Evolutionary conservation across 2,797 vertebrate genomes (phyloP), one percentile per base, ranked within the genome.

Genomic region (Emydoidea blandingii): DNA sequence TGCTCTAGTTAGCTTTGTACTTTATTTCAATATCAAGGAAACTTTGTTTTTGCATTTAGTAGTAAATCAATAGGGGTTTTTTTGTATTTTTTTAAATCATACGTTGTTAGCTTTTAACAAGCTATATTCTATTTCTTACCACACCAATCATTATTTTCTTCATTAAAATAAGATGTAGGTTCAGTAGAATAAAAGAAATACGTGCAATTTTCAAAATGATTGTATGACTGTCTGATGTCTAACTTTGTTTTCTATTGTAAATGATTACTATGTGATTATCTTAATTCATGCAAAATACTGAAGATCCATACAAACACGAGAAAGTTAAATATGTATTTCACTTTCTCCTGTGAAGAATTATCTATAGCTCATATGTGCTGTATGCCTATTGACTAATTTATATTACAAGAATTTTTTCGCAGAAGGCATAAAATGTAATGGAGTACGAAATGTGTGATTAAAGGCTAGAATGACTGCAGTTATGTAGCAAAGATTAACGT

Each of bases 401-500:
- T 85, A 52, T 27, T 31, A 52, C 11, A 79, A 78, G 11, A 4
- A 68, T 21, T 41, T 11, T 62, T 74, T 5, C 68, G 10, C 5
- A 65, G 53, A 65, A 12, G 0, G 2, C 16, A 49, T n/a, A n/a
- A 72, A 68, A 52, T 49, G 1, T 12, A 76, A 0, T 34, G 81
- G 31, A 85, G 23, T 3, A 2, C 79, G n/a, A 91, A 90, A 81
- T 16, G 5, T 52, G 23, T 91, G 25, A 49, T 88, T 50, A 91
- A 81, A 91, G 92, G 19, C 21, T 37, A 47, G 3, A 79, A 79
- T 80, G 31, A 68, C 84, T 88, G 15, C 25, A 65, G 1, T 90
- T 81, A 47, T 16, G 86, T 91, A 34, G 41, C 62, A 86, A 23
- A 92, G 93, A 91, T 91, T 95, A 89, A 97, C 19, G 3, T 59